Conservation (phyloP, 2,888 invertebrate species). For the Folsomia manolachei region DNA sequence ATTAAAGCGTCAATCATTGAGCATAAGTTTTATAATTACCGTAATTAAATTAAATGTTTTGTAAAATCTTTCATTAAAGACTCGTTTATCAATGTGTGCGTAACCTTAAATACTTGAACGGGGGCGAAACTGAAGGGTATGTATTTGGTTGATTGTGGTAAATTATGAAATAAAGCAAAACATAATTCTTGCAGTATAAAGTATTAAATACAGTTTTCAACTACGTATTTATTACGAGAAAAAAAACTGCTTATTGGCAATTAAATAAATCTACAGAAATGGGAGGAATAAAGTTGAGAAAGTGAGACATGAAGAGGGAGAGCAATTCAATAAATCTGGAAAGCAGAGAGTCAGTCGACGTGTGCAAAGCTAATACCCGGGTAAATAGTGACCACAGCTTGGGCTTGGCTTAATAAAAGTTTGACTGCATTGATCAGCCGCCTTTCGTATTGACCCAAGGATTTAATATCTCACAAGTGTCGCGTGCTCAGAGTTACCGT, state of each 20-base stretch:
- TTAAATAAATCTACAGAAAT: background rate
- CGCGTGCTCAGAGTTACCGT: constrained; percentile 49
- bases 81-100: background rate
- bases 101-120: no score
- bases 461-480: constrained; percentile 51
- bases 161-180: no score
- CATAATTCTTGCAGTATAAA: no score
- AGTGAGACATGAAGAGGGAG: background rate
- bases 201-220: no score
- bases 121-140: no score
- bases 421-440: no score
- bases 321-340: background rate
- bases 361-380: constrained; percentile 36
- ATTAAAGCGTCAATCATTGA: background rate
- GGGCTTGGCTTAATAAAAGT: constrained; percentile 39
- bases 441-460: constrained; percentile 48
- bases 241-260: no score
- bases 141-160: no score
- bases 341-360: constrained; percentile 31
- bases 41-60: background rate
- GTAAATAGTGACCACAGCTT: constrained; percentile 38
- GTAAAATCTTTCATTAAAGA: background rate
- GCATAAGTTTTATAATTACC: background rate
- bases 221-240: no score
- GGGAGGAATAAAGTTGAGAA: constrained; percentile 6